Evolutionary conservation across 2,888 invertebrate species (phyloP).

Genomic region (Kuschelorhynchus macadamiae): DNA sequence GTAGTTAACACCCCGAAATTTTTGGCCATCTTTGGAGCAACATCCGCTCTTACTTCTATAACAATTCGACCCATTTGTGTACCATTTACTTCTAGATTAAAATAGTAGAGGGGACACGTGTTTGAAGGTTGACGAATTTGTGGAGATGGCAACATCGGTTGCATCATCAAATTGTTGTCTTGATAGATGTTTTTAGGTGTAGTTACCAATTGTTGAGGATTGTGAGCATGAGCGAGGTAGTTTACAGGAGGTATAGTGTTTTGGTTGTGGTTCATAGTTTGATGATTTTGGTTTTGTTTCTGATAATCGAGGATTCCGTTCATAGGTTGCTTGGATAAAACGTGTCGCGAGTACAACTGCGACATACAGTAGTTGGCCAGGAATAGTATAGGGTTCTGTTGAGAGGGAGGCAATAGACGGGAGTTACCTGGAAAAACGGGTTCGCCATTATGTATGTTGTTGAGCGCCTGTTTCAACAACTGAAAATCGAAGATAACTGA

Average conservation of each 20-base stretch:
- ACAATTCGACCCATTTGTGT: conserved; percentile 80
- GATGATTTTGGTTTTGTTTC: conserved; percentile 67
- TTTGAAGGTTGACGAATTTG: conserved; percentile 73
- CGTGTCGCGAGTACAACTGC: conserved; percentile 78
- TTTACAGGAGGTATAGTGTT: conserved; percentile 64
- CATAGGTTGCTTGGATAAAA: conserved; percentile 72
- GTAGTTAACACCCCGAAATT: conserved; percentile 82
- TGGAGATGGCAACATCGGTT: conserved; percentile 70
- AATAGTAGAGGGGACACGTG: conserved; percentile 81
- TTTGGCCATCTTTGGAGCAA: conserved; percentile 85
- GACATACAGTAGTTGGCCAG: conserved; percentile 85
- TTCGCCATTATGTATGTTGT: conserved; percentile 75
- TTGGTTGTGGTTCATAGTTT: conserved; percentile 62
- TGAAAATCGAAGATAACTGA: conserved; percentile 77
- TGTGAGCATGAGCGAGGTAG: conserved; percentile 60
- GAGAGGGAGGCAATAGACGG: conserved; percentile 63
- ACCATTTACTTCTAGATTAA: conserved; percentile 83
- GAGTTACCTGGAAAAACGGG: conserved; percentile 66
- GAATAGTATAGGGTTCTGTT: conserved; percentile 79
- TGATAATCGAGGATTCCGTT: conserved; percentile 70
- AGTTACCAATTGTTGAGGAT: conserved; percentile 64
- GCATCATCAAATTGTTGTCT: conserved; percentile 65
- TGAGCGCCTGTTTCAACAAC: conserved; percentile 76
- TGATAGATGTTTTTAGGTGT: conserved; percentile 66
- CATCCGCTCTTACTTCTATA: conserved; percentile 83